phyloP scores from a whole-genome alignment of 2,888 invertebrate species.

The Cantharis rustica region DNA sequence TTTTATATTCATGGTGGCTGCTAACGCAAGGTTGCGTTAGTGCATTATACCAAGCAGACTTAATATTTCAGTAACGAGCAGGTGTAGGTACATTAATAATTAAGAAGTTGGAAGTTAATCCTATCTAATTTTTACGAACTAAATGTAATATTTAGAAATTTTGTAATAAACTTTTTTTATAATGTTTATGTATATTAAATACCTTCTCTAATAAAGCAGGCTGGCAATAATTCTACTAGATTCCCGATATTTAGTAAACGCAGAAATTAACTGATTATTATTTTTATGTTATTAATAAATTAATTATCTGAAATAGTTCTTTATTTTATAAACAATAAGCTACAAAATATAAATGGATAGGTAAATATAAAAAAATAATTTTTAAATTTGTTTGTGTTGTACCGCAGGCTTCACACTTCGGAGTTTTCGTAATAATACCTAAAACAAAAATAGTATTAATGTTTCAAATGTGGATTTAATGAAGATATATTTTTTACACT shows the following conservation, averaged over 20 bases:
- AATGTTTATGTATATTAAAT: neutral
- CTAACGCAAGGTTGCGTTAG: neutral
- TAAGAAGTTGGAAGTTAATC: neutral
- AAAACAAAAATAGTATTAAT: conserved; percentile 16
- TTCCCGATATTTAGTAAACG: too few relatives aligned
- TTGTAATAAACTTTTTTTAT: neutral
- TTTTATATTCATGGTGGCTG: neutral
- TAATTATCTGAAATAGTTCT: neutral
- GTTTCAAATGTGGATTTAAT: too few relatives aligned
- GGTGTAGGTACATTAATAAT: neutral
- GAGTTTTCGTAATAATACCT: conserved; percentile 42
- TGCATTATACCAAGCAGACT: too few relatives aligned
- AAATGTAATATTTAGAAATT: neutral
- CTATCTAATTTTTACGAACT: neutral
- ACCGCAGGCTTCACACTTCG: conserved; percentile 41
- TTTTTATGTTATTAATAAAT: too few relatives aligned
- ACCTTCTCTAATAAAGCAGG: neutral
- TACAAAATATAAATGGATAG: neutral
- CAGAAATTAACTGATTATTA: too few relatives aligned
- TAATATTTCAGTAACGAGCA: neutral
- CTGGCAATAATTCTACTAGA: too few relatives aligned
- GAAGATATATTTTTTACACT: too few relatives aligned
- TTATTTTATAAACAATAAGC: neutral
- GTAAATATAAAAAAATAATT: neutral
- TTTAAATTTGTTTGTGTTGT: neutral